Base-by-base conservation (phyloP, 1,140 invertebrate species). In the Drosophila bifasciata region DNA sequence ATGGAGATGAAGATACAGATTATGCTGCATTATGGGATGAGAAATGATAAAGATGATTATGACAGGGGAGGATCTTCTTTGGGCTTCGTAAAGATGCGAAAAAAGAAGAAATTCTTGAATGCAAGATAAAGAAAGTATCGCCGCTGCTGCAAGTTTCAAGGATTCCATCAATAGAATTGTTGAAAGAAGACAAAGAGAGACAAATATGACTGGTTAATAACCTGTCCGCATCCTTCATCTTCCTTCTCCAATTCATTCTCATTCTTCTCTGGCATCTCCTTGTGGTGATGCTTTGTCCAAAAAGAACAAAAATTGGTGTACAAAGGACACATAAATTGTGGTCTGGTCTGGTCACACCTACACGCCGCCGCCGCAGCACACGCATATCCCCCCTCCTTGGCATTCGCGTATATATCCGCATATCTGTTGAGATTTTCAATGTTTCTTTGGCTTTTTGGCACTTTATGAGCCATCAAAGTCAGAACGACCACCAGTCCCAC, bases 251-350 rank as follows among this genome's bases (percentile, higher is more conserved):
- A 21, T 17, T 16, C 17, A 8, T 16, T 19, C 23, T 19, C 43
- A 23, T 16, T 45, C 19, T 25, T n/a, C 32, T 68, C 23, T 32
- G 8, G 1, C 19, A 1, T 39, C 43, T 49, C 5, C 15, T 23
- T 16, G 15, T 44, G 9, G 9, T 15, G 9, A 36, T 39, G 36
- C 40, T 51, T 50, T 17, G 39, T 16, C 28, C 66, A 52, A 67
- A 19, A 49, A 28, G 19, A 56, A 23, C 56, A 58, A 3, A 32
- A 8, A 32, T 32, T n/a, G n/a, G 2, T 32, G 28, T 73, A 73
- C 70, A 74, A 74, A 74, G 70, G 70, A 74, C 51, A n/a, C 70
- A 74, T 74, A 74, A 74, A 74, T 74, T 73, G 15, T 43, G n/a
- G 32, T 36, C 28, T 32, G 51, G 39, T 41, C 15, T 25, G 52